These are phyloP conservation scores for Tenthredo amoena DNA, from an alignment of 2,888 invertebrate genomes.

Conservation along the genomic window DNA sequence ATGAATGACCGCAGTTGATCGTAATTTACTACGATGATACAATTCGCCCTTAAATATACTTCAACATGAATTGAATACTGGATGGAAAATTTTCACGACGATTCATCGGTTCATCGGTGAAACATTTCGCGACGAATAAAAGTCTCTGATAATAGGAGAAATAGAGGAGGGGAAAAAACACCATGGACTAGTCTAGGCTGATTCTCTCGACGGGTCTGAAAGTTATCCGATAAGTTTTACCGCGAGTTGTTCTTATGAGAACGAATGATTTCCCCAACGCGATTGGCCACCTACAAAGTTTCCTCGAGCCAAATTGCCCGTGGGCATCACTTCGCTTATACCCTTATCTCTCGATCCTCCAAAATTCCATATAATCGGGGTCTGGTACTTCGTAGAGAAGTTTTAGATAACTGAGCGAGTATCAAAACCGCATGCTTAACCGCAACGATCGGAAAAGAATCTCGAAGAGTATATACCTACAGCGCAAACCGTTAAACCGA, in stretches of 20 bases:
- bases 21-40: constrained; percentile 3
- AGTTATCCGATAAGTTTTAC: constrained; percentile 23
- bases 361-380: constrained; percentile 10
- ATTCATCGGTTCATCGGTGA: background rate
- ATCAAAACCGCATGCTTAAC: background rate
- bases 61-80: background rate
- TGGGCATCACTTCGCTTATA: constrained; percentile 14
- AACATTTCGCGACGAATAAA: background rate
- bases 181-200: background rate
- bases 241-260: constrained; percentile 9
- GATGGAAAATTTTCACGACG: constrained; percentile 22
- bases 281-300: background rate
- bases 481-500: background rate
- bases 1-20: constrained; percentile 4
- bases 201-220: constrained; percentile 15
- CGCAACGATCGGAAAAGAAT: constrained; percentile 3
- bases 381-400: background rate
- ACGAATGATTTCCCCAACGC: background rate
- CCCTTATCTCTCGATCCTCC: constrained; percentile 2
- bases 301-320: constrained; percentile 15
- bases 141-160: background rate
- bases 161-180: background rate
- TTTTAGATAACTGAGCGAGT: background rate
- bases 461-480: background rate
- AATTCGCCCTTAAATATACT: background rate